These are phyloP conservation scores for Frankliniella fusca DNA, from an alignment of 2,888 invertebrate genomes.

Conservation along the genomic window DNA sequence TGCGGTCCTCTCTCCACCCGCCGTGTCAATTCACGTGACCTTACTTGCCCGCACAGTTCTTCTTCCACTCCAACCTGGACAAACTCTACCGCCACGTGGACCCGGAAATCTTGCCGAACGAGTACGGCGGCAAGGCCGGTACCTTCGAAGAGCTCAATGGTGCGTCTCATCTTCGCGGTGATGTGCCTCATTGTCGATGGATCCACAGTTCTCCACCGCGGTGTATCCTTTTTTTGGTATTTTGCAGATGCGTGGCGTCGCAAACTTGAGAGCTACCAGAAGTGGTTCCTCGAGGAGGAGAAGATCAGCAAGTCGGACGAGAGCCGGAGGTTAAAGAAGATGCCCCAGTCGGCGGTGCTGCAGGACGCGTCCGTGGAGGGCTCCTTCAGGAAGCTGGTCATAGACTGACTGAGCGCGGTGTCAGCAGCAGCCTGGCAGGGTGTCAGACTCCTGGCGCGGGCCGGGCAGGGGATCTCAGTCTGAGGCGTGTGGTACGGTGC, in stretches of 20 bases:
- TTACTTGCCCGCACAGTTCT: conserved; percentile 42
- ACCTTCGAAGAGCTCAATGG: conserved; percentile 45
- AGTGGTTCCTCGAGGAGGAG: conserved; percentile 46
- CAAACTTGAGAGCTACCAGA: conserved; percentile 45
- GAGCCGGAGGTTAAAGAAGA: conserved; percentile 42
- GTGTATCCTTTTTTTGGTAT: background rate
- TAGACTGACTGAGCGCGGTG: conserved; percentile 41
- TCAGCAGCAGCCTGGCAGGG: too few relatives aligned
- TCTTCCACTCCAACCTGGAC: conserved; percentile 47
- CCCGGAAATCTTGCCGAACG: conserved; percentile 48
- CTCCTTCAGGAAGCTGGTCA: conserved; percentile 45
- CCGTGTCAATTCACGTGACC: background rate
- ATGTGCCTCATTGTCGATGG: background rate
- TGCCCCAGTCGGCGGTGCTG: conserved; percentile 40
- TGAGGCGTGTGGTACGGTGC: too few relatives aligned
- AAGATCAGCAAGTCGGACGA: conserved; percentile 45
- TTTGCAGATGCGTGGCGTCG: conserved; percentile 44
- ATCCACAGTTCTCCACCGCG: background rate
- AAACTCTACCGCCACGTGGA: conserved; percentile 47
- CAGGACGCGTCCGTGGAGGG: conserved; percentile 46
- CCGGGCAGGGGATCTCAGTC: too few relatives aligned
- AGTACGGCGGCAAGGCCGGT: conserved; percentile 50
- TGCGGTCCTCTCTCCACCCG: conserved; percentile 19
- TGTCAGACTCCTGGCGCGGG: too few relatives aligned
- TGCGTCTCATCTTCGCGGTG: conserved; percentile 32